A percentile compares a stretch with the other conserved stretches of the same genome.
Conservation (phyloP, 2,888 invertebrate species). For the Mongoloraphidia duomilia region DNA sequence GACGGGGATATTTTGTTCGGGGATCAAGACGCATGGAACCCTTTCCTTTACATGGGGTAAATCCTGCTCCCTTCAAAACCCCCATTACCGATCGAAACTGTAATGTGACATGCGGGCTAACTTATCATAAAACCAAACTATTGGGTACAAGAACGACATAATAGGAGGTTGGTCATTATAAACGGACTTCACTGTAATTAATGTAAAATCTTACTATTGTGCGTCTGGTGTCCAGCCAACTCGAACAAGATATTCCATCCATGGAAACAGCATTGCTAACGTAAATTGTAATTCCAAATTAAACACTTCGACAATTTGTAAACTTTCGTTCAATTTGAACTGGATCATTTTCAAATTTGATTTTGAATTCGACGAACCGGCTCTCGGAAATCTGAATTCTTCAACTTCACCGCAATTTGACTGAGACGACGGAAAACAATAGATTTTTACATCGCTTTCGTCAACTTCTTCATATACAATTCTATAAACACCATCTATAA, state of each 20-base stretch:
- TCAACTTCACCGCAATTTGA: slow-evolving; percentile 67
- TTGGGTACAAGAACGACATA: too few relatives aligned
- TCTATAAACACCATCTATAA: slow-evolving; percentile 56
- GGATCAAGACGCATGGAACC: too few relatives aligned
- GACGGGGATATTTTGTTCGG: too few relatives aligned
- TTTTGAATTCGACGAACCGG: slow-evolving; percentile 80
- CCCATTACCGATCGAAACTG: too few relatives aligned
- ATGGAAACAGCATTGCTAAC: slow-evolving; percentile 69
- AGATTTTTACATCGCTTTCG: slow-evolving; percentile 80
- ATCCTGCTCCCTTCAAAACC: too few relatives aligned
- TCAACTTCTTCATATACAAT: slow-evolving; percentile 80
- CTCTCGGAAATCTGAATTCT: slow-evolving; percentile 77
- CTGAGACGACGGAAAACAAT: slow-evolving; percentile 75
- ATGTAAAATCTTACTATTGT: slow-evolving; percentile 51
- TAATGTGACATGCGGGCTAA: too few relatives aligned
- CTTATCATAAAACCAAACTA: too few relatives aligned
- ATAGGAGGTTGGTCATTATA: too few relatives aligned
- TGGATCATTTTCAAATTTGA: slow-evolving; percentile 77
- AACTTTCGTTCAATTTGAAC: slow-evolving; percentile 47
- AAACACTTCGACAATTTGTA: slow-evolving; percentile 60
- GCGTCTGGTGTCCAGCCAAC: slow-evolving; percentile 93
- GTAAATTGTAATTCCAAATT: slow-evolving; percentile 63
- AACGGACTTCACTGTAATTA: too few relatives aligned
- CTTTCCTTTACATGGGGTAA: too few relatives aligned
- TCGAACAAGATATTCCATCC: slow-evolving; percentile 90